Conservation (phyloP, 2,113 vertebrate genomes). For the Hoplias malabaricus region DNA sequence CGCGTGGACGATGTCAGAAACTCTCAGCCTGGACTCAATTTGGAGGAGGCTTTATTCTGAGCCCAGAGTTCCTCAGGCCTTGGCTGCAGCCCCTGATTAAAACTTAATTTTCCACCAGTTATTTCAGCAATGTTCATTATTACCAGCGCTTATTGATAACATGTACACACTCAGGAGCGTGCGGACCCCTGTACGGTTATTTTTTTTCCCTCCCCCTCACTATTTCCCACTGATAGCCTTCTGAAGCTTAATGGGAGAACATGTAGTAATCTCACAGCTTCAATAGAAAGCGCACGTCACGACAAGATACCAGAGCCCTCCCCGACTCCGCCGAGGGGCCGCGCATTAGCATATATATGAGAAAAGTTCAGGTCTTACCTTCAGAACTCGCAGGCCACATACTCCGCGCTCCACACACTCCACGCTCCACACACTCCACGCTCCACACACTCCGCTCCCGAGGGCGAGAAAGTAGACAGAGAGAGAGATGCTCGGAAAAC, state of each 20-base stretch:
- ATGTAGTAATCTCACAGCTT: conserved; percentile 56
- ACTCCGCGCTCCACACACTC: conserved; percentile 32
- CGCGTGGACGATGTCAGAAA: too few species aligned
- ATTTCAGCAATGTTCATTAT: neutral
- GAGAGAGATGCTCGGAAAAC: neutral
- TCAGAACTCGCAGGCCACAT: conserved; percentile 56
- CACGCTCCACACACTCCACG: conserved; percentile 18
- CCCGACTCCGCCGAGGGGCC: conserved; percentile 52
- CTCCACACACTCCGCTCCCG: conserved; percentile 29
- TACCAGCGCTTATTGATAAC: neutral
- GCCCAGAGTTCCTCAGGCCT: neutral
- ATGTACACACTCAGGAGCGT: neutral
- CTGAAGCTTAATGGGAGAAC: conserved; percentile 45
- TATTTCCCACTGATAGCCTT: conserved; percentile 31
- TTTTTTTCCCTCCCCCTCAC: neutral
- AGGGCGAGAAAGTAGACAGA: neutral
- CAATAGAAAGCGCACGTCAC: conserved; percentile 60
- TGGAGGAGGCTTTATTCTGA: neutral
- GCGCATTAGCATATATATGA: conserved; percentile 80
- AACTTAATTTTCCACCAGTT: neutral
- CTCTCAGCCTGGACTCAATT: neutral
- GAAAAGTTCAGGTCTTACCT: conserved; percentile 69
- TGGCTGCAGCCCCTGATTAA: neutral
- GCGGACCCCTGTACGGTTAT: conserved; percentile 6
- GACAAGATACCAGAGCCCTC: conserved; percentile 58